Percentiles rank a stretch among this genome's conserved stretches.
Conservation (phyloP, 53 echinoderm and acorn worm species). For the Hippasteria phrygiana region DNA sequence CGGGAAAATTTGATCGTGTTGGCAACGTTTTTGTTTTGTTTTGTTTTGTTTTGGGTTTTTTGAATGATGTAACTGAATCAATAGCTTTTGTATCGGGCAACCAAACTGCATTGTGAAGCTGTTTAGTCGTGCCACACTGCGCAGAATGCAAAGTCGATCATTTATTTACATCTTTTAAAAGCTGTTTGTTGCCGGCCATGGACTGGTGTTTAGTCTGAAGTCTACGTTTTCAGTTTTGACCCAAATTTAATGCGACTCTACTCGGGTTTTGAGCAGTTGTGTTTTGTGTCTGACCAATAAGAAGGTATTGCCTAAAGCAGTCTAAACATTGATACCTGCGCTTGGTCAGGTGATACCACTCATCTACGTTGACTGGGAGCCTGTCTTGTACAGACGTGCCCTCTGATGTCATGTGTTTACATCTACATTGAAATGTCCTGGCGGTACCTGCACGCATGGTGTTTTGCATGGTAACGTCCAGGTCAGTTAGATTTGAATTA, state of each 20-base stretch:
- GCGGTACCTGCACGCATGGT: too few species aligned
- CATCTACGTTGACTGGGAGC: too few species aligned
- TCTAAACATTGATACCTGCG: too few species aligned
- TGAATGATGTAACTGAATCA: slow-evolving; percentile 28
- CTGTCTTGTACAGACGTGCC: too few species aligned
- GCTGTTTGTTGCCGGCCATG: slow-evolving; percentile 25
- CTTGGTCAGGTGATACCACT: too few species aligned
- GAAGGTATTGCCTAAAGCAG: too few species aligned
- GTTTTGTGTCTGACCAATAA: background rate
- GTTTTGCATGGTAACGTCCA: too few species aligned
- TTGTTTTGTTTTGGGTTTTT: background rate
- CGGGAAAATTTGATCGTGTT: slow-evolving; percentile 28
- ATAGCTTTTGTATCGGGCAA: slow-evolving; percentile 36
- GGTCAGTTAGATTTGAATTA: too few species aligned
- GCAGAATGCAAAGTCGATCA: background rate
- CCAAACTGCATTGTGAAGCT: background rate
- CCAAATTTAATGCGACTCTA: slow-evolving; percentile 40
- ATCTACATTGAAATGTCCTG: too few species aligned
- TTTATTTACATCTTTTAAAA: background rate
- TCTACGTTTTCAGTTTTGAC: slow-evolving; percentile 25
- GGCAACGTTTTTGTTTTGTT: background rate
- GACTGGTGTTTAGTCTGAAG: slow-evolving; percentile 29
- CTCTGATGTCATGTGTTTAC: too few species aligned
- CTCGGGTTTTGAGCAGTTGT: background rate
- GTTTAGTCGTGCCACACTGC: slow-evolving; percentile 28